Base-by-base conservation (phyloP, 2,888 invertebrate species). In the Operophtera brumata region DNA sequence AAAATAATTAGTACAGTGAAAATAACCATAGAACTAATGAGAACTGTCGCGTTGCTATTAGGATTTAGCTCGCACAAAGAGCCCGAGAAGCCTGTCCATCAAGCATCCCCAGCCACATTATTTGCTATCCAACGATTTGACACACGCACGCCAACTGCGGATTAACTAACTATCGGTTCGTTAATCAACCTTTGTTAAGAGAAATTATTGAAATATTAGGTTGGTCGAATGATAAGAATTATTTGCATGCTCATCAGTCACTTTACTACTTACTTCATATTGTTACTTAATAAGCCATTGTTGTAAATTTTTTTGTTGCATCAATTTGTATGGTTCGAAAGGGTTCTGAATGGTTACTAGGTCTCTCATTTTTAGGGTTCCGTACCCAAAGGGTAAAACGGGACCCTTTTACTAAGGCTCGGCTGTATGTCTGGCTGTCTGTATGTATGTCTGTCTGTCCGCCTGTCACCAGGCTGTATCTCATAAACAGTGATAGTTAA, bases 1-100 rank as follows among this genome's bases (percentile, higher is more conserved):
- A n/a, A n/a, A n/a, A n/a, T n/a, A n/a, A n/a, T n/a, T n/a, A n/a
- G n/a, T n/a, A n/a, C n/a, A n/a, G n/a, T n/a, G n/a, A n/a, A n/a
- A 20, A 2, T 20, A 20, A 20, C n/a, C 20, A 20, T 20, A 3
- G 20, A 20, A 20, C 20, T 20, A 20, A 62, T 75, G 77, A 80
- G 80, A 81, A 81, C 77, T 79, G 70, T 72, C 72, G 70, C 77
- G 77, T 73, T 77, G 75, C 70, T 74, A 71, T 76, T 75, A 77
- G 78, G 80, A 81, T 82, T 84, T 80, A 85, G 81, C 73, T 80
- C 73, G 78, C 74, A 72, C 80, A 74, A 72, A 73, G 76, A 74
- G 67, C 77, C 73, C 68, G 71, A 77, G 80, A 75, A 64, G 69
- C 67, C 74, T 71, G 80, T 77, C 77, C 71, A 73, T 76, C 67